Evolutionary conservation across 1,140 invertebrate genomes (phyloP), one percentile per base, ranked within the genome.

Genomic region (Drosophila parabipectinata): DNA sequence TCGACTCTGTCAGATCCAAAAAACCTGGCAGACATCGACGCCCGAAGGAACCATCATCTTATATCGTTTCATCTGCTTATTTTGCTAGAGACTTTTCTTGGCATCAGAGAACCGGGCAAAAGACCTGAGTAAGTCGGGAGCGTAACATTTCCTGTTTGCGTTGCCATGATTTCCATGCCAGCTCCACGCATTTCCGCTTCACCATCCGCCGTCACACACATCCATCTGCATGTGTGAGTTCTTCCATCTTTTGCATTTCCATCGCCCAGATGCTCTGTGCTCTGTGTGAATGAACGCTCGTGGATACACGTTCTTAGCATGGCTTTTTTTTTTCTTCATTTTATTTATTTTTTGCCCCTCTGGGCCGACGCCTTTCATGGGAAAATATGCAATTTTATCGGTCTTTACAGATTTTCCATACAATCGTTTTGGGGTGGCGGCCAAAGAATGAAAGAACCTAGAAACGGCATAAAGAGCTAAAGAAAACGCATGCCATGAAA

Each of bases 311-410:
- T 5, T 4, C 34, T 26, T 6, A 14, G n/a, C 14, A 7, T 15
- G 6, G 4, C 12, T 21, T 24, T 12, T n/a, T n/a, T 7, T 4
- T 41, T 32, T 41, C 18, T 18, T 30, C 30, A 15, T 21, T 1
- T n/a, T 5, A 9, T 44, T 67, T 45, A 53, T 73, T 64, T 58
- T 26, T 14, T 26, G 8, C 51, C 68, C 67, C 56, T 37, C 18
- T n/a, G 64, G 61, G 26, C 55, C 64, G 63, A 73, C 58, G 63
- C 73, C 75, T 88, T 79, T 77, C 84, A 88, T 84, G 76, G 84
- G 67, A 89, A 89, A 89, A 89, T 88, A 88, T 88, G 83, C 83
- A 88, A 88, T 88, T 88, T 88, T 88, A 88, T 88, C 83, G 83
- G 84, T 88, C 83, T 79, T 88, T 89, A 88, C 83, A 88, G 83